These are phyloP conservation scores for Chionoecetes opilio DNA, from an alignment of 1,140 invertebrate genomes.

Conservation along the genomic window DNA sequence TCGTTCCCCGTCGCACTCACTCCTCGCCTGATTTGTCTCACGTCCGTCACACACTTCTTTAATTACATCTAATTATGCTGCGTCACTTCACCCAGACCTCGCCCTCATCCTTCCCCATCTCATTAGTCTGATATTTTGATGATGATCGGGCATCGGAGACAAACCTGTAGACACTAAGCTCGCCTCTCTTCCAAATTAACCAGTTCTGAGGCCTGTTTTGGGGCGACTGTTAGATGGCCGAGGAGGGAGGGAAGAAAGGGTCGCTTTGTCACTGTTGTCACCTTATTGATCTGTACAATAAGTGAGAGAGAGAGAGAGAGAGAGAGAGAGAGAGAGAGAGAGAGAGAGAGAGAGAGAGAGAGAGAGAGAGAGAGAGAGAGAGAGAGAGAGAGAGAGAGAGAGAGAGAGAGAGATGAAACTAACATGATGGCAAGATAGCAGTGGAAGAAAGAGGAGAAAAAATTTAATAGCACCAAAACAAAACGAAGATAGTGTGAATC, in stretches of 20 bases:
- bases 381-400: too few species aligned
- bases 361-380: too few species aligned
- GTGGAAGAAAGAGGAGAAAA: too few species aligned
- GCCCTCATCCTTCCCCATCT: conserved; percentile 9
- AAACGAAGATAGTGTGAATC: conserved; percentile 8
- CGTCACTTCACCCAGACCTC: not conserved
- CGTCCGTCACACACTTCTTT: conserved; percentile 27
- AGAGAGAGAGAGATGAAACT: too few species aligned
- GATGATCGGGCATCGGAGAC: not conserved
- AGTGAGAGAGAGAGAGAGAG: conserved; percentile 9
- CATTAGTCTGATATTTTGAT: conserved; percentile 9
- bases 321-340: conserved; percentile 21
- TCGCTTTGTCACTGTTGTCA: conserved; percentile 27
- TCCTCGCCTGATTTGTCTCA: conserved; percentile 7
- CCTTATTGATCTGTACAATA: not conserved
- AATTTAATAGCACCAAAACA: too few species aligned
- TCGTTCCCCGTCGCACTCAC: conserved; percentile 3
- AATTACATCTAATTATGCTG: conserved; percentile 11
- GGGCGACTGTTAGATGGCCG: not conserved
- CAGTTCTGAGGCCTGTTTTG: too few species aligned
- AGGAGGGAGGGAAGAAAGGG: not conserved
- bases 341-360: not conserved
- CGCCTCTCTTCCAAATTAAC: not conserved
- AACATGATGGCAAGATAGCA: not conserved
- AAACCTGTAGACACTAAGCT: not conserved